These are phyloP conservation scores for Zaprionus vittiger DNA, from an alignment of 1,140 invertebrate genomes.

Conservation along the genomic window DNA sequence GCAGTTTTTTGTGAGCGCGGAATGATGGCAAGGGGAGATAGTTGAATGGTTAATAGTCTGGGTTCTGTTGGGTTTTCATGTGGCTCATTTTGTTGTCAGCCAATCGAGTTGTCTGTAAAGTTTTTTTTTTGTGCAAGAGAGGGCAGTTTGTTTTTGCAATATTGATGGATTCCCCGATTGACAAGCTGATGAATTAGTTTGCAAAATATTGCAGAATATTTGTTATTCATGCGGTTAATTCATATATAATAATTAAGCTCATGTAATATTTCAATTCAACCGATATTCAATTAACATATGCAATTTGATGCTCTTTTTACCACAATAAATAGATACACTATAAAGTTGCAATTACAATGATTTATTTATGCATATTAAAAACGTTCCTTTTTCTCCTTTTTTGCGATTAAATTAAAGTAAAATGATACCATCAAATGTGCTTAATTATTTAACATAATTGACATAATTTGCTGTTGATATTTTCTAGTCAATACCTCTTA, in stretches of 20 bases:
- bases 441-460: neutral
- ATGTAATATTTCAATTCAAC: slow-evolving; percentile 15
- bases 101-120: slow-evolving; percentile 11
- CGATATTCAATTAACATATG: slow-evolving; percentile 2
- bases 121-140: neutral
- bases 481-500: neutral
- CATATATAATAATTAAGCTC: slow-evolving; percentile 23
- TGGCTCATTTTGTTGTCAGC: slow-evolving; percentile 52
- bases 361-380: slow-evolving; percentile 1
- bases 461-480: neutral
- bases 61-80: slow-evolving; percentile 45
- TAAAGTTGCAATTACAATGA: neutral
- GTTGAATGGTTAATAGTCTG: slow-evolving; percentile 48
- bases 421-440: neutral
- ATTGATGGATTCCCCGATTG: slow-evolving; percentile 15
- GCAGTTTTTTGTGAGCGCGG: slow-evolving; percentile 55
- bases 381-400: neutral
- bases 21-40: neutral
- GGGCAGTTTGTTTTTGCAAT: slow-evolving; percentile 7
- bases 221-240: slow-evolving; percentile 14
- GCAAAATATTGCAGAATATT: slow-evolving; percentile 9
- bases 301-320: slow-evolving; percentile 2
- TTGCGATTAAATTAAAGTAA: neutral
- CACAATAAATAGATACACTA: slow-evolving; percentile 5
- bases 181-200: slow-evolving; percentile 25